A percentile compares a stretch with the other conserved stretches of the same genome.
Conservation (phyloP, 2,797 vertebrate species). For the Cossypha dichroa region DNA sequence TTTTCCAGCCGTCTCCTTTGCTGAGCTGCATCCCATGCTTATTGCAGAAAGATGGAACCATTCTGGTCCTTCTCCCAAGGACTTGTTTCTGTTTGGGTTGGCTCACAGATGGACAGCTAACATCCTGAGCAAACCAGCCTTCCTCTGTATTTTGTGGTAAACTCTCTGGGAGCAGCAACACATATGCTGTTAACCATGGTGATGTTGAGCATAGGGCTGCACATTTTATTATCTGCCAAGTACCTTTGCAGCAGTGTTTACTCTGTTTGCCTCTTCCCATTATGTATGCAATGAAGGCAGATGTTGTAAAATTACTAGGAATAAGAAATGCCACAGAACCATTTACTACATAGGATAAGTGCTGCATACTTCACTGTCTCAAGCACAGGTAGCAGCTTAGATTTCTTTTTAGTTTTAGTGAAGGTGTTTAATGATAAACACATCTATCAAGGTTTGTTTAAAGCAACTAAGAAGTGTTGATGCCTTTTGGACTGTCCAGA, state of each 20-base stretch:
- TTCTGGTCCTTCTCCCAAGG: background rate
- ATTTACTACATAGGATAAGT: background rate
- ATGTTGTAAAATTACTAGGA: constrained; percentile 58
- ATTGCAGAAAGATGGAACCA: background rate
- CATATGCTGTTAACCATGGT: background rate
- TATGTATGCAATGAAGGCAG: constrained; percentile 55
- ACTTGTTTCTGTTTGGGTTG: background rate
- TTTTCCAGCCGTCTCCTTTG: background rate
- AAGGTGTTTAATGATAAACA: background rate
- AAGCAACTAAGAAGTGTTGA: background rate
- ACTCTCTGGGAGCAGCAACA: background rate
- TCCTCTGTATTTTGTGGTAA: background rate
- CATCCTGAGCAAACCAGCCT: background rate
- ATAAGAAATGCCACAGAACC: constrained; percentile 58
- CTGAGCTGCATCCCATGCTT: background rate
- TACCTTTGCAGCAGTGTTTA: constrained; percentile 48
- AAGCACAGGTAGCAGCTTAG: background rate
- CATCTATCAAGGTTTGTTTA: background rate
- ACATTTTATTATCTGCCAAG: background rate
- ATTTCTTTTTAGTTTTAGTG: background rate
- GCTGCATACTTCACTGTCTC: background rate
- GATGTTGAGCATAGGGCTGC: background rate
- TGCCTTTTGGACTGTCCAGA: background rate
- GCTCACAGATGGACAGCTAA: background rate
- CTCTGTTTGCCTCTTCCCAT: constrained; percentile 48